phyloP scores from a whole-genome alignment of 2,113 vertebrate species.

The Cyrtonyx montezumae region DNA sequence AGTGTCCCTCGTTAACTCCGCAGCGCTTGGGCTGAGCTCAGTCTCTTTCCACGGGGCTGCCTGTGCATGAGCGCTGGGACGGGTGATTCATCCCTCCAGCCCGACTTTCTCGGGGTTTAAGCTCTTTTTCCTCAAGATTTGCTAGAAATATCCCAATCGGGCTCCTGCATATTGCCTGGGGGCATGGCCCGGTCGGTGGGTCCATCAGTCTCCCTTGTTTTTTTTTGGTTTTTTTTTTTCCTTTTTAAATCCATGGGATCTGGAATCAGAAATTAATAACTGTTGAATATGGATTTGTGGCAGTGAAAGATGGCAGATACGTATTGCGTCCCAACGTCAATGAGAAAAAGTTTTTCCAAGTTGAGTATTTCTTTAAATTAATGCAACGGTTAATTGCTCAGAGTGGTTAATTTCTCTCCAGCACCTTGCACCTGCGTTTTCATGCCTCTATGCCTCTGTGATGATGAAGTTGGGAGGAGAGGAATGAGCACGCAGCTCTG shows the following conservation, averaged over 20 bases:
- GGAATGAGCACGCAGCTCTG: conserved; percentile 1
- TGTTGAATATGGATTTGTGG: conserved; percentile 8
- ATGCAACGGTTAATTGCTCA: conserved; percentile 55
- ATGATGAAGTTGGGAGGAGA: conserved; percentile 32
- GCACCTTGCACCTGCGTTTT: conserved; percentile 53
- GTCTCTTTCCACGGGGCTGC: neutral
- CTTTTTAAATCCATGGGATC: conserved; percentile 4
- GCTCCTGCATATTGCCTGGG: neutral
- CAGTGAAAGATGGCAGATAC: conserved; percentile 26
- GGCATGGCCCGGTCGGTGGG: neutral
- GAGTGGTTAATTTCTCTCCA: conserved; percentile 47
- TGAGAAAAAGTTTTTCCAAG: conserved; percentile 24
- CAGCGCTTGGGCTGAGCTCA: neutral
- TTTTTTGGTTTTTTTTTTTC: neutral
- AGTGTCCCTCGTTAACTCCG: neutral
- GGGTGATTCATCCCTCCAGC: neutral
- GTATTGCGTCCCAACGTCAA: conserved; percentile 41
- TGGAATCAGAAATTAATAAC: neutral
- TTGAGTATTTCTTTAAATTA: conserved; percentile 60
- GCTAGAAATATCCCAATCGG: neutral
- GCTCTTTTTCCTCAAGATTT: conserved; percentile 6
- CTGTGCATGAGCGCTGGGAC: neutral
- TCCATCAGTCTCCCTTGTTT: neutral
- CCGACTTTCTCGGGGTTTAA: conserved; percentile 31
- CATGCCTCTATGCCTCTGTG: conserved; percentile 41